Evolutionary conservation across 1,140 invertebrate genomes (phyloP).

Genomic region (Anagrus nilaparvatae): DNA sequence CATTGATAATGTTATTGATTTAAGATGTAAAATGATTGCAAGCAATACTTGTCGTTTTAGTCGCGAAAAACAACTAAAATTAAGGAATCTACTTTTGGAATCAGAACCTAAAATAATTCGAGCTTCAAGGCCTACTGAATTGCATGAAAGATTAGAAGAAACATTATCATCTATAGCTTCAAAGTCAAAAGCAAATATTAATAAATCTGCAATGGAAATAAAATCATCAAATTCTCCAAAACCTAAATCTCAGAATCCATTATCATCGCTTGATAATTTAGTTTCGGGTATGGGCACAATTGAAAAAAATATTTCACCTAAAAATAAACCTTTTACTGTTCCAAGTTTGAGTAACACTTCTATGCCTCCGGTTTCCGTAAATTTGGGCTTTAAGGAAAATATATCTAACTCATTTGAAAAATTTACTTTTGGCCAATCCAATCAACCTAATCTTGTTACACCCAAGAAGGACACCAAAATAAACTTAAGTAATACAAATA

Average conservation of each 20-base stretch:
- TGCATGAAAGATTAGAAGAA: constrained; percentile 32
- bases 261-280: constrained; percentile 33
- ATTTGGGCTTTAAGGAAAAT: too few relatives aligned
- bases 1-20: constrained; percentile 28
- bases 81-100: constrained; percentile 26
- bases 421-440: too few relatives aligned
- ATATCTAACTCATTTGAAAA: too few relatives aligned
- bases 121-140: constrained; percentile 24
- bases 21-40: constrained; percentile 32
- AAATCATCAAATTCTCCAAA: constrained; percentile 10
- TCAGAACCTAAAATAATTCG: constrained; percentile 27
- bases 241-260: constrained; percentile 19
- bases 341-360: background rate
- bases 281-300: constrained; percentile 29
- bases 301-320: background rate
- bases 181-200: constrained; percentile 7
- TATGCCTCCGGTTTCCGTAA: too few relatives aligned
- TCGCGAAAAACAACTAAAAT: constrained; percentile 26
- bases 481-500: too few relatives aligned
- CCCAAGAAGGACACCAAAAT: too few relatives aligned
- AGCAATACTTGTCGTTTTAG: constrained; percentile 26
- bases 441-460: too few relatives aligned
- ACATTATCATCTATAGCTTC: constrained; percentile 31
- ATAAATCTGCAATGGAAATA: background rate
- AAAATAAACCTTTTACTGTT: background rate